Base-by-base conservation (phyloP, 2,113 vertebrate genomes). In the Monopterus albus region DNA sequence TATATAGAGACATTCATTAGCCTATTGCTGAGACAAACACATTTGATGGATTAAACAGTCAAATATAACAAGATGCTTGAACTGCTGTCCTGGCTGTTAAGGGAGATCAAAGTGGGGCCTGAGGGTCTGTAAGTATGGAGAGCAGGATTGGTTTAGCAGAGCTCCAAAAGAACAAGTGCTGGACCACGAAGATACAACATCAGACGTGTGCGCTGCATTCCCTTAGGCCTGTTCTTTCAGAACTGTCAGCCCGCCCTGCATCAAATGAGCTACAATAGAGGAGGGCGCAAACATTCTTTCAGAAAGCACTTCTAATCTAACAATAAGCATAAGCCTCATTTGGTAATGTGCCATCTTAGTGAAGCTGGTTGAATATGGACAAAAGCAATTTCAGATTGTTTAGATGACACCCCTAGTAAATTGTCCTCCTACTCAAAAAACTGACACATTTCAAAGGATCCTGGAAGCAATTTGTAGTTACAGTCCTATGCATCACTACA, bases 101-200 rank as follows among this genome's bases (percentile, higher is more conserved):
- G 68, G 68, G 72, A 91, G 91, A 93, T 93, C 90, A 93, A 92
- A 93, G 91, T 76, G 73, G 57, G 83, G 85, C 91, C 88, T 71
- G 71, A 68, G 87, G 90, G 86, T 81, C 81, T 74, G 79, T 77
- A 73, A 86, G 89, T 64, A 79, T 49, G 61, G 72, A 82, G 79
- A 88, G 79, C 74, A 57, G 74, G 75, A 86, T 83, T 75, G 84
- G 86, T 86, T 89, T 77, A 85, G 78, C 85, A 40, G 52, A 72
- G 81, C 84, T 91, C 84, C 81, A 77, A 85, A 85, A 81, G 81
- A 89, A 91, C 87, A 88, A 90, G 84, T 71, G 83, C 89, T 91
- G 84, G 85, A 89, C 89, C 78, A 68, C 81, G 82, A 73, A 89
- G 91, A 92, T 91, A 90, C 56, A 88, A 86, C 91, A 91, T 91